Conservation (phyloP, 2,888 invertebrate genomes). For the Deroplatys truncata region DNA sequence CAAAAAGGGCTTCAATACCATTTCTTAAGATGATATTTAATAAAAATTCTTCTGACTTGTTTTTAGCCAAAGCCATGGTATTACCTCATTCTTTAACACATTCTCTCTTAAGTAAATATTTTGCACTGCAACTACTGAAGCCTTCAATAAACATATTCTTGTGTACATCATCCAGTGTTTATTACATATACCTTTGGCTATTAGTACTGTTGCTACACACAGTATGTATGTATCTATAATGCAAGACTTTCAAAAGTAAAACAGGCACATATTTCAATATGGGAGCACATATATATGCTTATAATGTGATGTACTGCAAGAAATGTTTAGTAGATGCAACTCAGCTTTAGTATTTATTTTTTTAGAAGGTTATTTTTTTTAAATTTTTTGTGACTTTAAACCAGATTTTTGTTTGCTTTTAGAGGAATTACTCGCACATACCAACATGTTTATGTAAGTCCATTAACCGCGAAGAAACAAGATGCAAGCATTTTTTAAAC, state of each 20-base stretch:
- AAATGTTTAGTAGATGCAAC: constrained; percentile 1
- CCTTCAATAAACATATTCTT: constrained; percentile 3
- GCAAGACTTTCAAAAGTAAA: background rate
- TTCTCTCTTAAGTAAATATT: background rate
- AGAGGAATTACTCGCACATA: constrained; percentile 16
- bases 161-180: background rate
- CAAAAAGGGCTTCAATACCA: background rate
- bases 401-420: constrained; percentile 3
- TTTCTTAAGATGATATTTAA: background rate
- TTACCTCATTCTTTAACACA: background rate
- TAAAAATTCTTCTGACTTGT: background rate
- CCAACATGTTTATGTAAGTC: constrained; percentile 3
- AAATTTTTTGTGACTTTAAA: background rate
- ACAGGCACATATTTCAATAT: background rate
- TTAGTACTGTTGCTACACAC: background rate
- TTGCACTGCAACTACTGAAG: constrained; percentile 3
- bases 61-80: background rate
- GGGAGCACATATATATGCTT: background rate
- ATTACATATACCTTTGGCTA: background rate
- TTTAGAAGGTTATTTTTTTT: constrained; percentile 5
- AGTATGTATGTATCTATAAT: background rate
- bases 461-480: background rate
- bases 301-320: background rate
- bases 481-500: constrained; percentile 5
- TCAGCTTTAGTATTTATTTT: background rate